phyloP scores from a whole-genome alignment of 2,888 invertebrate genomes.

The Abrostola triplasia region DNA sequence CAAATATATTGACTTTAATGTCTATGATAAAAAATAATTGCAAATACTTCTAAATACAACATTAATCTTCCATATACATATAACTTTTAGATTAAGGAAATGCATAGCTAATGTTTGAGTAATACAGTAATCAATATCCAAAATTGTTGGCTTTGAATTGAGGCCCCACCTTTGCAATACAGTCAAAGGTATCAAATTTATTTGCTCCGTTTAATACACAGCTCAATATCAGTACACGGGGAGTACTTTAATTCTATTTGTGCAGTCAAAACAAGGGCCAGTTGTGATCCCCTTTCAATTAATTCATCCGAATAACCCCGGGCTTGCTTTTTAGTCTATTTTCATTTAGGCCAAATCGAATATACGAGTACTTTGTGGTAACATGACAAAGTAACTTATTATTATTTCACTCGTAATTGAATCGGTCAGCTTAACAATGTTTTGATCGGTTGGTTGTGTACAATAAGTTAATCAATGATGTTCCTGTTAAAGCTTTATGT shows the following conservation, averaged over 20 bases:
- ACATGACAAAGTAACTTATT: conserved; percentile 46
- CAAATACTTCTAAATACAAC: too few relatives aligned
- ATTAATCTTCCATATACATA: too few relatives aligned
- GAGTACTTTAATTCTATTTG: conserved; percentile 84
- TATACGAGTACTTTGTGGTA: conserved; percentile 51
- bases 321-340: conserved; percentile 71
- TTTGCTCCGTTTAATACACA: conserved; percentile 77
- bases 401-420: conserved; percentile 22
- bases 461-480: background rate
- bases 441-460: conserved; percentile 10
- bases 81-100: too few relatives aligned
- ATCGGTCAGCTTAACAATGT: conserved; percentile 11
- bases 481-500: background rate
- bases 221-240: conserved; percentile 73
- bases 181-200: conserved; percentile 62
- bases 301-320: conserved; percentile 71
- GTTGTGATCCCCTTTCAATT: conserved; percentile 78
- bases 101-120: conserved; percentile 5
- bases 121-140: conserved; percentile 8
- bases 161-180: conserved; percentile 29
- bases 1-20: background rate
- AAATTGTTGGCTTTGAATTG: conserved; percentile 21
- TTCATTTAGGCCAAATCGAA: conserved; percentile 67
- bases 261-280: conserved; percentile 81
- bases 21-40: background rate